These are phyloP conservation scores for Maconellicoccus hirsutus DNA, from an alignment of 1,140 invertebrate species.

Conservation along the genomic window DNA sequence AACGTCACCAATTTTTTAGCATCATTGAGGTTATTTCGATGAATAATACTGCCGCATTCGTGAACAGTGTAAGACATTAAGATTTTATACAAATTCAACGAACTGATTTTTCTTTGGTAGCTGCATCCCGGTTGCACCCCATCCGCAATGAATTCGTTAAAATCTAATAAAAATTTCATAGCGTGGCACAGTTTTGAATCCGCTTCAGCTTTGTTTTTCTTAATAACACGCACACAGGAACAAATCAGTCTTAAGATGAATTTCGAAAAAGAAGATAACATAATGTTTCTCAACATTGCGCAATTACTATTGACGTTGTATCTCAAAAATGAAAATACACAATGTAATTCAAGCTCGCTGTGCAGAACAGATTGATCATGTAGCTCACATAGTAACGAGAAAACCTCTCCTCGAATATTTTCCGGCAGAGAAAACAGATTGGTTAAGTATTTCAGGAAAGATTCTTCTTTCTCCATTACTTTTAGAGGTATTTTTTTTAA, in stretches of 20 bases:
- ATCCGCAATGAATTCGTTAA: neutral
- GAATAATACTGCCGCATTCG: neutral
- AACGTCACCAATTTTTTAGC: neutral
- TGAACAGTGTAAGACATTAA: constrained; percentile 29
- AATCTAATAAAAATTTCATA: neutral
- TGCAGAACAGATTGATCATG: neutral
- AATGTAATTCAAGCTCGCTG: neutral
- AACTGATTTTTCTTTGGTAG: constrained; percentile 42
- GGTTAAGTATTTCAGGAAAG: neutral
- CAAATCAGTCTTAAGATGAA: constrained; percentile 1
- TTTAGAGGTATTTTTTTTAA: neutral
- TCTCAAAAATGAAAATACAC: neutral
- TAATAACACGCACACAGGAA: neutral
- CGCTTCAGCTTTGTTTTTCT: neutral
- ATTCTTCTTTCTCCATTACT: neutral
- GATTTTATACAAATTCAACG: constrained; percentile 35
- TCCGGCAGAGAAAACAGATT: neutral
- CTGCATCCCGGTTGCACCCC: constrained; percentile 36
- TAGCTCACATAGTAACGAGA: neutral
- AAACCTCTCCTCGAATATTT: neutral
- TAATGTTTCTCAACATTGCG: neutral
- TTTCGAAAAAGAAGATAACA: neutral
- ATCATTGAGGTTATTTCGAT: neutral
- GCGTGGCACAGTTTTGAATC: neutral
- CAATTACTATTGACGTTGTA: neutral